phyloP scores from a whole-genome alignment of 2,113 vertebrate genomes.

The Zosterops hypoxanthus region DNA sequence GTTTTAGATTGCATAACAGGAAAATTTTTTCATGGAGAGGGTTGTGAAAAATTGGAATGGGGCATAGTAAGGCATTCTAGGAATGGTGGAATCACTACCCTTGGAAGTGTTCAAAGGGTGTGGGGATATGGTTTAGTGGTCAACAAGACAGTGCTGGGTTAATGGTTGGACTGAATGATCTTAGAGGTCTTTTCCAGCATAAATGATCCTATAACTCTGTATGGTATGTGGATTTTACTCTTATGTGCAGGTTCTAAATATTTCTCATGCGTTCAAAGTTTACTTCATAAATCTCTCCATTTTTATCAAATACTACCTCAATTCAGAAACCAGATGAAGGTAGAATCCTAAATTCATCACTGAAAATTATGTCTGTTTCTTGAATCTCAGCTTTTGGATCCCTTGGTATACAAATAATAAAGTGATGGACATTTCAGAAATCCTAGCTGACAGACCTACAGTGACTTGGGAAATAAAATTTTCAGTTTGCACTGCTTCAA shows the following conservation, averaged over 20 bases:
- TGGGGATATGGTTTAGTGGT: neutral
- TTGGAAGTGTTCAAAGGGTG: neutral
- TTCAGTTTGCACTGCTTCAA: neutral
- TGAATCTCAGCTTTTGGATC: neutral
- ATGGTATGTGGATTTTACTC: neutral
- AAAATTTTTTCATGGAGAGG: neutral
- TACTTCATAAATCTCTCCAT: neutral
- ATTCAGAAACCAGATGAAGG: neutral
- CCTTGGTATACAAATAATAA: neutral
- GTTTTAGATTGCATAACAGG: neutral
- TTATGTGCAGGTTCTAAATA: neutral
- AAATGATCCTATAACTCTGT: neutral
- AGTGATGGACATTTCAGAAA: constrained; percentile 6
- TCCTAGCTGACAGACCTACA: neutral
- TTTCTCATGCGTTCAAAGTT: neutral
- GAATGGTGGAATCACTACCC: neutral
- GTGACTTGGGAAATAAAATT: constrained; percentile 18
- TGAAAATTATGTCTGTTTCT: neutral
- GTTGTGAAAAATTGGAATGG: neutral
- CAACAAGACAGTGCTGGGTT: neutral
- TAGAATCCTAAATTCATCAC: neutral
- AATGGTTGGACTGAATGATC: neutral
- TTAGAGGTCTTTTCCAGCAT: neutral
- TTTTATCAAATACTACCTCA: neutral
- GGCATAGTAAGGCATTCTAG: neutral